These are phyloP conservation scores for Protodeltote pygarga DNA, from an alignment of 2,888 invertebrate species.

Conservation along the genomic window DNA sequence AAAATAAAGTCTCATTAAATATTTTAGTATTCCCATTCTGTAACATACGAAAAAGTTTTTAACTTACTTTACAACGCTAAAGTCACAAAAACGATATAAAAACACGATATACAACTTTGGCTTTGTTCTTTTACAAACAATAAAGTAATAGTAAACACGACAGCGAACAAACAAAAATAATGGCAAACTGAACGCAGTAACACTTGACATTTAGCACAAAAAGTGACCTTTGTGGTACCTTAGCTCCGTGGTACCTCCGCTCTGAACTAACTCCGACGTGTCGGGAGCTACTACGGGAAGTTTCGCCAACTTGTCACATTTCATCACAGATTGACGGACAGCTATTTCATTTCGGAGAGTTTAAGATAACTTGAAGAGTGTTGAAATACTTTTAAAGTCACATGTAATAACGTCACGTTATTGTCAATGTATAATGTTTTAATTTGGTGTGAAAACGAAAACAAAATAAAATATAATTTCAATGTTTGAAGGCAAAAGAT, in stretches of 20 bases:
- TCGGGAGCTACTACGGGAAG: conserved; percentile 1
- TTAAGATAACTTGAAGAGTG: neutral
- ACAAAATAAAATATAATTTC: no score
- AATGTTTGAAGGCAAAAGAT: no score
- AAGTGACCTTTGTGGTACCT: conserved; percentile 16
- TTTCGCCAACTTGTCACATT: conserved; percentile 8
- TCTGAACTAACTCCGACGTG: conserved; percentile 7
- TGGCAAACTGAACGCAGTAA: conserved; percentile 8
- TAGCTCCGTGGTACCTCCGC: neutral
- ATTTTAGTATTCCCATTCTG: no score
- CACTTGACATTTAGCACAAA: conserved; percentile 24
- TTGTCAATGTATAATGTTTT: no score
- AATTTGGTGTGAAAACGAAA: no score
- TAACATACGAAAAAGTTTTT: no score
- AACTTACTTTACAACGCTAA: no score
- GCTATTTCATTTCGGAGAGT: conserved; percentile 13
- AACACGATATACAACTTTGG: conserved; percentile 2
- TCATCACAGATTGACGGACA: conserved; percentile 11
- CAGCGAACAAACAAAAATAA: conserved; percentile 11
- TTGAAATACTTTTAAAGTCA: neutral
- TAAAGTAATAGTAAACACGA: neutral
- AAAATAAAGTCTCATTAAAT: no score
- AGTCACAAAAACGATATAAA: conserved; percentile 1
- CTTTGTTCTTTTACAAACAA: conserved; percentile 1
- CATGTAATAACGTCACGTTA: no score